Evolutionary conservation across 2,113 vertebrate species (phyloP).

Genomic region (Archocentrus centrarchus): DNA sequence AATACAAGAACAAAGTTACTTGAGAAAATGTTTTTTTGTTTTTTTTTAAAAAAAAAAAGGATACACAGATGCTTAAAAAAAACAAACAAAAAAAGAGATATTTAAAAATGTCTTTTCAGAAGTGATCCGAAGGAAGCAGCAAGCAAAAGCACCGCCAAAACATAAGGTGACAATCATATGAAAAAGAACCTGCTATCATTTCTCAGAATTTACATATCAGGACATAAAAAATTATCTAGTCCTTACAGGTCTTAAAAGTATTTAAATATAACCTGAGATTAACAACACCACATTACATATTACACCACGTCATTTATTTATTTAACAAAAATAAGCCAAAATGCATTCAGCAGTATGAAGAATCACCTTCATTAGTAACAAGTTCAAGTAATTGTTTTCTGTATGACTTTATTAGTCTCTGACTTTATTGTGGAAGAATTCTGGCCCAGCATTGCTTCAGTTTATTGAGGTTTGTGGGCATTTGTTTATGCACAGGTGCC

Average conservation of each 20-base stretch:
- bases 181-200: not conserved
- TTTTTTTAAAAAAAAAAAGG: not conserved
- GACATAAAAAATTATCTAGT: not conserved
- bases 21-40: not conserved
- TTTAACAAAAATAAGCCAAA: not conserved
- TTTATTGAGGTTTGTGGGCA: not conserved
- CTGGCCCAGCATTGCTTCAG: not conserved
- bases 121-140: not conserved
- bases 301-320: not conserved
- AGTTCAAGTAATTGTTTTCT: not conserved
- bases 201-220: not conserved
- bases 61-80: not conserved
- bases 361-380: not conserved
- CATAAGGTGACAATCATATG: too few relatives aligned
- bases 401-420: not conserved
- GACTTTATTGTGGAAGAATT: not conserved
- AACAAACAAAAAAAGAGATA: too few relatives aligned
- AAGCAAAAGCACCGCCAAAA: accelerated
- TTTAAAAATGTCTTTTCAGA: not conserved
- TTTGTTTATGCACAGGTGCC: not conserved
- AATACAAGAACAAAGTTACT: not conserved
- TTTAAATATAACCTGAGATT: not conserved
- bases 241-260: not conserved
- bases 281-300: not conserved
- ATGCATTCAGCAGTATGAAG: not conserved